Base-by-base conservation (phyloP, 2,797 vertebrate species). In the Nasua narica region DNA sequence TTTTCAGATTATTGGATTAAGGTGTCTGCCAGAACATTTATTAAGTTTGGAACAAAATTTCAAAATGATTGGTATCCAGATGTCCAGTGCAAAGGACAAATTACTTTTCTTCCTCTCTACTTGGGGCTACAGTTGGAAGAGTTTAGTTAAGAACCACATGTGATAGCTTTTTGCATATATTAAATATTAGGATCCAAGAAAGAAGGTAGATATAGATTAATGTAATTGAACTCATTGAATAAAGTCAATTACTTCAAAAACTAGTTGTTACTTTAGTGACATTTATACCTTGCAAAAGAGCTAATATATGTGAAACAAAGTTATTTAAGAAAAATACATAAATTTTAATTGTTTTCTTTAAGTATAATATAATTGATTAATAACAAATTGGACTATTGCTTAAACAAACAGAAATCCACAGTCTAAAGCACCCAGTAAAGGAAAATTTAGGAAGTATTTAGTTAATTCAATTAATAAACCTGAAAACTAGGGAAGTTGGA, bases 1-100 rank as follows among this genome's bases (percentile, higher is more conserved):
- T 62, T 86, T 95, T 94, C 25, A 74, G 16, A 29, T 76, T 95
- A 95, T 52, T 50, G 10, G 50, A 94, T 93, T 87, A 84, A 56
- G 52, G 50, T 70, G 27, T 76, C n/a, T 95, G 43, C 62, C 62
- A 92, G 56, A 96, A 56, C 29, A 83, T 90, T 95, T 70, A 94
- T 82, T 96, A 86, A 93, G 77, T 29, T 54, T 85, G 25, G 72
- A 93, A 92, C 29, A 87, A 81, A 94, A 87, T 90, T 35, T 93
- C 23, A 91, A 58, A 32, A 67, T 87, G 60, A 84, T 48, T 79
- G 82, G 32, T 74, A 70, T 60, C 25, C 58, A 69, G 56, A 67
- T 46, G 50, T 37, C 27, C 23, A 52, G 16, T n/a, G 16, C 50
- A 87, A 96, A 81, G 65, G 84, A 90, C 12, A 15, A 50, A 77